These are phyloP conservation scores for Pagetopsis macropterus DNA, from an alignment of 2,797 vertebrate genomes.

Conservation along the genomic window DNA sequence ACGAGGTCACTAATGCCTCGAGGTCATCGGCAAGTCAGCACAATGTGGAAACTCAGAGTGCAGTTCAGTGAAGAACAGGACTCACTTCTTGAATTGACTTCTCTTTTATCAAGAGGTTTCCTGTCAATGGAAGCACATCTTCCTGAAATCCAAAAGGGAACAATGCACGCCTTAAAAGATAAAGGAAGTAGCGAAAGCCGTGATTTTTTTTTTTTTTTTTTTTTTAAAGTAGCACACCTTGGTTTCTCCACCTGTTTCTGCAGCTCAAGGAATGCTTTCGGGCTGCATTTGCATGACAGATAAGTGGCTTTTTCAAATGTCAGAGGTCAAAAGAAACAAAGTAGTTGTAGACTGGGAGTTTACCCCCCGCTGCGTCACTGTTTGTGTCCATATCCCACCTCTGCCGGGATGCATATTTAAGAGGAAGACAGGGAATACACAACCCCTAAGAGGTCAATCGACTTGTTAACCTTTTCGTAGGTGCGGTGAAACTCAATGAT, in stretches of 20 bases:
- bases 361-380: conserved; percentile 38
- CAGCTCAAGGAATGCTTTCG: conserved; percentile 41
- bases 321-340: background rate
- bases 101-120: conserved; percentile 46
- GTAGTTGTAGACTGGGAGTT: conserved; percentile 5
- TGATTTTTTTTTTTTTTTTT: no score
- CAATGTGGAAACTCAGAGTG: background rate
- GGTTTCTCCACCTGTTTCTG: conserved; percentile 11
- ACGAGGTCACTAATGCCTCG: conserved; percentile 26
- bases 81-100: conserved; percentile 45
- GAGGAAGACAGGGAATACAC: conserved; percentile 49
- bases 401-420: conserved; percentile 40
- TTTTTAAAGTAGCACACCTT: conserved; percentile 32
- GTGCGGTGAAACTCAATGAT: conserved; percentile 37
- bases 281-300: conserved; percentile 24
- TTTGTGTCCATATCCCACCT: conserved; percentile 30
- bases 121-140: conserved; percentile 43
- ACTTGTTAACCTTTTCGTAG: background rate
- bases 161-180: background rate
- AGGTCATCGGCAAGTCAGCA: conserved; percentile 32
- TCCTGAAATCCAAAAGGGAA: conserved; percentile 28
- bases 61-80: background rate
- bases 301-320: conserved; percentile 24
- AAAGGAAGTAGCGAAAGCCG: no score
- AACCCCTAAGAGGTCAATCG: conserved; percentile 5